A percentile compares a stretch with the other conserved stretches of the same genome.
Conservation (phyloP, 2,113 vertebrate species). For the Oreochromis aureus region DNA sequence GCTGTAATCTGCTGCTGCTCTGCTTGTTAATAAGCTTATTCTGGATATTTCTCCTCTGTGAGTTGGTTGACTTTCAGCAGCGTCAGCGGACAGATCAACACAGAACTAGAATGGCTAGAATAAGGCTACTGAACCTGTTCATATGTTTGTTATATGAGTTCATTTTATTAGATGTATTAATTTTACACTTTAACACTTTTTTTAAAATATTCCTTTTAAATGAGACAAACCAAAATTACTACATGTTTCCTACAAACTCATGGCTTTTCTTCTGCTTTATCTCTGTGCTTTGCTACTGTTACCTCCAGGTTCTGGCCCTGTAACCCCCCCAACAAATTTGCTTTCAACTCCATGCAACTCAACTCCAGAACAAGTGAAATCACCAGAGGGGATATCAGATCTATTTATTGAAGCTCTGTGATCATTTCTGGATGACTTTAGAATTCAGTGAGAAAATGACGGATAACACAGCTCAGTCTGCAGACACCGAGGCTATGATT, state of each 20-base stretch:
- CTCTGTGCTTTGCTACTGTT: not conserved
- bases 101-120: conserved; percentile 2
- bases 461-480: conserved; percentile 32
- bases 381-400: conserved; percentile 8
- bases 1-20: conserved; percentile 15
- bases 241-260: not conserved
- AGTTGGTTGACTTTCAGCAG: conserved; percentile 36
- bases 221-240: not conserved
- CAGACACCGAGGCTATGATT: conserved; percentile 5
- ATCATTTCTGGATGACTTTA: conserved; percentile 35
- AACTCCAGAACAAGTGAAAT: not conserved
- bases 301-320: not conserved
- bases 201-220: not conserved
- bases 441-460: conserved; percentile 26
- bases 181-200: not conserved
- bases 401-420: conserved; percentile 32
- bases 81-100: not conserved
- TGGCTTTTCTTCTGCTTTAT: not conserved
- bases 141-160: not conserved
- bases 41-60: conserved; percentile 6
- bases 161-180: not conserved
- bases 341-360: not conserved
- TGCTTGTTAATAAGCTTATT: conserved; percentile 32
- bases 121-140: not conserved
- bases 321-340: not conserved